These are phyloP conservation scores for Macaria liturata DNA, from an alignment of 2,888 invertebrate species.

Conservation along the genomic window DNA sequence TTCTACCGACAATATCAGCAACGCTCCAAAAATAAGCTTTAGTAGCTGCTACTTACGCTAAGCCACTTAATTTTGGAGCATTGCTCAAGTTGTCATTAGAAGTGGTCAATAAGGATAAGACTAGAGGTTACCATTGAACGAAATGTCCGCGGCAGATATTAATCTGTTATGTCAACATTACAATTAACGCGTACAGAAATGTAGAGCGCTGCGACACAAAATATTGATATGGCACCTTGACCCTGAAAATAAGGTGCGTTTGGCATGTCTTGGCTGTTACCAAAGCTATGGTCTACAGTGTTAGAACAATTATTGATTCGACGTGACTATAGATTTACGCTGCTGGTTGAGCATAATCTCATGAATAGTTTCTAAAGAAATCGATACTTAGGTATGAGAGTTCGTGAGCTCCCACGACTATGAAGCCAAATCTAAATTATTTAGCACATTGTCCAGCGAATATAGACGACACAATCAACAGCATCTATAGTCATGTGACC, in stretches of 20 bases:
- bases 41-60: no score
- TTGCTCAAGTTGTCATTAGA: not conserved
- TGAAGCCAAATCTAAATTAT: conserved; percentile 8
- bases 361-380: no score
- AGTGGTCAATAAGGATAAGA: conserved; percentile 4
- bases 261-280: no score
- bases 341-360: no score
- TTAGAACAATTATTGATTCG: no score
- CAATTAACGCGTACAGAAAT: conserved; percentile 18
- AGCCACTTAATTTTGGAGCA: no score
- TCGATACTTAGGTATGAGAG: no score
- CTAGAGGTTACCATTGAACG: conserved; percentile 3
- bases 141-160: conserved; percentile 13
- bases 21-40: no score
- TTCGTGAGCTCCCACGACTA: no score
- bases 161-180: conserved; percentile 17
- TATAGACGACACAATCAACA: conserved; percentile 48
- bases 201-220: conserved; percentile 15
- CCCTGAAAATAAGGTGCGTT: conserved; percentile 30
- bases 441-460: conserved; percentile 41
- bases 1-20: no score
- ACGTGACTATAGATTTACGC: no score
- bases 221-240: conserved; percentile 30
- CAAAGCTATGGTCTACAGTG: no score
- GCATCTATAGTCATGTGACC: conserved; percentile 47